phyloP scores from a whole-genome alignment of 2,888 invertebrate species.

The Orgyia antiqua region DNA sequence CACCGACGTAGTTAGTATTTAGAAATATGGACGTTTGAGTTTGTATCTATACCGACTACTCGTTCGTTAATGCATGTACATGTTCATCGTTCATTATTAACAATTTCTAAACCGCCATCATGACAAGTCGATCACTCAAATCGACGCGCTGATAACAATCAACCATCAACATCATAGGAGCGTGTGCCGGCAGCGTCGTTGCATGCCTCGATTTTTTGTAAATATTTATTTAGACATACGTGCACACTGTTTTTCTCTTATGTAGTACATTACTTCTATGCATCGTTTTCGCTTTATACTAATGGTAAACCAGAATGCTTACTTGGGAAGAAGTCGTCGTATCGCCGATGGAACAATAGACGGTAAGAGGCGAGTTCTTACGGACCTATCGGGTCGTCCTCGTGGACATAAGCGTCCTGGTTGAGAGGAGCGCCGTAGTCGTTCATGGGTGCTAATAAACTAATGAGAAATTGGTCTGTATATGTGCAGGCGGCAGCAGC shows the following conservation, averaged over 20 bases:
- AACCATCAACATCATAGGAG: slow-evolving; percentile 27
- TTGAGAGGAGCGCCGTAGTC: slow-evolving; percentile 14
- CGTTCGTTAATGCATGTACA: slow-evolving; percentile 46
- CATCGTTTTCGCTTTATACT: slow-evolving; percentile 45
- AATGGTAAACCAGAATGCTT: slow-evolving; percentile 29
- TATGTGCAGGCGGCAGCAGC: slow-evolving; percentile 75
- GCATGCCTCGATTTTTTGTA: slow-evolving; percentile 32
- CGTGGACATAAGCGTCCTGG: slow-evolving; percentile 70
- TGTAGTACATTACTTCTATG: slow-evolving; percentile 36
- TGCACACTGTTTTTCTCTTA: slow-evolving; percentile 32
- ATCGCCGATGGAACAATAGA: slow-evolving; percentile 8
- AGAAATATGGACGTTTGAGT: slow-evolving; percentile 31
- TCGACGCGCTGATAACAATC: slow-evolving; percentile 36
- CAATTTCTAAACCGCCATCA: slow-evolving; percentile 37
- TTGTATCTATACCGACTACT: slow-evolving; percentile 39
- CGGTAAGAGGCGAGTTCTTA: slow-evolving; percentile 20
- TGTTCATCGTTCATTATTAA: slow-evolving; percentile 34
- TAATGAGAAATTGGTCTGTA: not conserved
- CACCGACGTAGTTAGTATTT: slow-evolving; percentile 48
- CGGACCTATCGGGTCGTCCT: slow-evolving; percentile 12
- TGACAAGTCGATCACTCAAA: slow-evolving; percentile 17
- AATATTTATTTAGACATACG: slow-evolving; percentile 32
- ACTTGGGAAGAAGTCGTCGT: slow-evolving; percentile 2
- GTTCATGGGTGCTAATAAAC: not conserved
- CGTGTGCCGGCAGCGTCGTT: slow-evolving; percentile 29